phyloP scores from a whole-genome alignment of 2,113 vertebrate species.

The Hemicordylus capensis region DNA sequence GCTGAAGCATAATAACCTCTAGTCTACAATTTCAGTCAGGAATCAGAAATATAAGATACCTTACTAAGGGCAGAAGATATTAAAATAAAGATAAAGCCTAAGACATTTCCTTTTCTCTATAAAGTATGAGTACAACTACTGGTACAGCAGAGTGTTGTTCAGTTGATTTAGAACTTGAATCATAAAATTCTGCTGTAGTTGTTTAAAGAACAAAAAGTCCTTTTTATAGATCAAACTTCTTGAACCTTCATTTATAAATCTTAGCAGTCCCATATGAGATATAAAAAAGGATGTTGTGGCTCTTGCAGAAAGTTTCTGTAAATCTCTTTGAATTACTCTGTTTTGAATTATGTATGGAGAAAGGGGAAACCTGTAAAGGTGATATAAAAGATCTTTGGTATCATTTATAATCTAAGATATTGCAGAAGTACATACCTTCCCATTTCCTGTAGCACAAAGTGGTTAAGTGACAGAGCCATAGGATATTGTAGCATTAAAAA shows the following conservation, averaged over 20 bases:
- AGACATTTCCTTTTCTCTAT: slow-evolving; percentile 14
- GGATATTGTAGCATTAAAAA: neutral
- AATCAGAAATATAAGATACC: no score
- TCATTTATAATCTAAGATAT: neutral
- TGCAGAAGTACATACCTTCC: neutral
- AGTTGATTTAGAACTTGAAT: slow-evolving; percentile 54
- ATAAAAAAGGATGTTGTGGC: slow-evolving; percentile 38
- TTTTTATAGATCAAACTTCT: slow-evolving; percentile 53
- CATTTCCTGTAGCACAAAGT: neutral
- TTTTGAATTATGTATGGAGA: slow-evolving; percentile 33
- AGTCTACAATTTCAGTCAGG: no score
- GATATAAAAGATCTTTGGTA: slow-evolving; percentile 19
- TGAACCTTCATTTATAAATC: slow-evolving; percentile 21
- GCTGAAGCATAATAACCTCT: no score
- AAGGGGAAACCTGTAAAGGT: neutral
- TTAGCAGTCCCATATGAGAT: slow-evolving; percentile 36
- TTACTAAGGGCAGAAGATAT: no score
- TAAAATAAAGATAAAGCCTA: neutral
- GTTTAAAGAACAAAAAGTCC: slow-evolving; percentile 47
- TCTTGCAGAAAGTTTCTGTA: slow-evolving; percentile 32
- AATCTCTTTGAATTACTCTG: slow-evolving; percentile 43
- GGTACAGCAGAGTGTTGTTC: slow-evolving; percentile 40
- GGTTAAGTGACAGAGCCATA: slow-evolving; percentile 11
- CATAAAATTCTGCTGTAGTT: slow-evolving; percentile 40
- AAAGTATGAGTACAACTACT: slow-evolving; percentile 46